These are phyloP conservation scores for Tinamus major DNA, from an alignment of 2,797 vertebrate genomes.

Conservation along the genomic window DNA sequence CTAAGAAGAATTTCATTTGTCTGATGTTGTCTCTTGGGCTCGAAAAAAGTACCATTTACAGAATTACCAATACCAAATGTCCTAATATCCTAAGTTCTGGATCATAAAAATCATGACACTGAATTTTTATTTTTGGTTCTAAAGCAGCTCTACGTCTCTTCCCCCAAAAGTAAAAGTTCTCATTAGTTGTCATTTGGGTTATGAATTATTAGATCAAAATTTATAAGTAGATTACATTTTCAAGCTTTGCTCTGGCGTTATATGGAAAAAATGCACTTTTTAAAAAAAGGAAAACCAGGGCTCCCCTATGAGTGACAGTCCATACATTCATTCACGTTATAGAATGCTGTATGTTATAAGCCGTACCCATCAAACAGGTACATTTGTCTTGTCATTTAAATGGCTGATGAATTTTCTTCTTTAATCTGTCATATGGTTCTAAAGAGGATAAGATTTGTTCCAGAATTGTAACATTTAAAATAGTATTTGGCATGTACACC, in stretches of 20 bases:
- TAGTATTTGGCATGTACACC: background rate
- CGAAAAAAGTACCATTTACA: background rate
- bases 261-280: background rate
- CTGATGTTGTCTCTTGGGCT: background rate
- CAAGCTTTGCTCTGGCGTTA: slow-evolving; percentile 1
- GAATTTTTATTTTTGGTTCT: slow-evolving; percentile 40
- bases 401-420: background rate
- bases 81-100: background rate
- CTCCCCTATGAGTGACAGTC: background rate
- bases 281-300: background rate
- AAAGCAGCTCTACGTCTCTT: slow-evolving; percentile 43
- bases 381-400: background rate
- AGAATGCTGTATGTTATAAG: background rate
- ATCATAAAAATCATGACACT: slow-evolving; percentile 45
- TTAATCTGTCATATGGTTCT: background rate
- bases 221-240: slow-evolving; percentile 24
- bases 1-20: slow-evolving; percentile 9
- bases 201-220: slow-evolving; percentile 53
- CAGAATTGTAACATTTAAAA: background rate
- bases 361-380: background rate
- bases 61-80: background rate
- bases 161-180: slow-evolving; percentile 62
- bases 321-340: background rate
- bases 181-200: slow-evolving; percentile 60
- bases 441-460: background rate